A percentile compares a stretch with the other conserved stretches of the same genome.
Evolutionary conservation across 2,113 vertebrate species (phyloP).

Genomic region (Melanostigma gelatinosum): DNA sequence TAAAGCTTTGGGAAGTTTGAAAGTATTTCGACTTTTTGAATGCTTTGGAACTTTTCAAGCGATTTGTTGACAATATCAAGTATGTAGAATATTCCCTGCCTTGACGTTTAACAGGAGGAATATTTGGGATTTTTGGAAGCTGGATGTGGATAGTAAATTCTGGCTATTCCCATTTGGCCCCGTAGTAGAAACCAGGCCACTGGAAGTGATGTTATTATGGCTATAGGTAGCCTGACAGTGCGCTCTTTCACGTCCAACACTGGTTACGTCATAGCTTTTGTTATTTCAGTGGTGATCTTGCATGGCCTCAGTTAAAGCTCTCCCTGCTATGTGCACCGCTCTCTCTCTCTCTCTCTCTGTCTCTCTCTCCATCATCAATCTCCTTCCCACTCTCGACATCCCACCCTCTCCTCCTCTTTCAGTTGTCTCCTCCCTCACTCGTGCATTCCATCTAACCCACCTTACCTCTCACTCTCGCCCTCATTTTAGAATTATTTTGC

Average conservation of each 20-base stretch:
- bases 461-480: slow-evolving; percentile 52
- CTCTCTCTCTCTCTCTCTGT: slow-evolving; percentile 29
- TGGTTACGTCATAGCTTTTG: slow-evolving; percentile 67
- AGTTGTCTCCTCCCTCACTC: slow-evolving; percentile 51
- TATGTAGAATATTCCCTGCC: not conserved
- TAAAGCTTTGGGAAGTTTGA: not conserved
- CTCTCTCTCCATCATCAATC: slow-evolving; percentile 34
- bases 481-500: slow-evolving; percentile 43
- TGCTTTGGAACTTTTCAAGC: not conserved
- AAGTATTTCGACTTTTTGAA: not conserved
- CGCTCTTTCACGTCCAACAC: slow-evolving; percentile 31
- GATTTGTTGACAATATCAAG: not conserved
- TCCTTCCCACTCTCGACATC: slow-evolving; percentile 24
- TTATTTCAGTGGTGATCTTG: slow-evolving; percentile 61
- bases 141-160: not conserved
- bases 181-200: slow-evolving; percentile 26
- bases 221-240: slow-evolving; percentile 34
- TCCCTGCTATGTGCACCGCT: slow-evolving; percentile 39
- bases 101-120: not conserved
- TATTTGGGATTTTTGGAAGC: not conserved
- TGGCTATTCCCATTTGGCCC: slow-evolving; percentile 21
- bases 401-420: slow-evolving; percentile 60
- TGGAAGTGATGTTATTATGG: slow-evolving; percentile 43
- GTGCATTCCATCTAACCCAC: slow-evolving; percentile 65
- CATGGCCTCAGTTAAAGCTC: slow-evolving; percentile 59